Conservation (phyloP, 2,888 invertebrate species). For the Fissipunctia ypsillon region DNA sequence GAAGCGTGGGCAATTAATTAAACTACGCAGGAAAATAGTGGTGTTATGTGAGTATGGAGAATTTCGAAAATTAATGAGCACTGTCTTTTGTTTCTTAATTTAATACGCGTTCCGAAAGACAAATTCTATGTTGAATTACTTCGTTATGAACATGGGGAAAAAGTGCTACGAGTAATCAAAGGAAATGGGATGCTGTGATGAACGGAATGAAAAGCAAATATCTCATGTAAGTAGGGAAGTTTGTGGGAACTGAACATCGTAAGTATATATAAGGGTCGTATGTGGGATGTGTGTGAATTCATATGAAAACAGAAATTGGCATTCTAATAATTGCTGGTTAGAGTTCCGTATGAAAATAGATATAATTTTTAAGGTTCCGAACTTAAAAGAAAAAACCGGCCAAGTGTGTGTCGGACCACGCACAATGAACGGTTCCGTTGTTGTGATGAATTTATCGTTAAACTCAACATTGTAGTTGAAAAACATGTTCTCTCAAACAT, state of each 20-base stretch:
- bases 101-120: constrained; percentile 32
- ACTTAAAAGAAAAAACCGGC: neutral
- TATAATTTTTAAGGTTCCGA: neutral
- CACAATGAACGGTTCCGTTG: too few species aligned
- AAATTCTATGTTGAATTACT: constrained; percentile 54
- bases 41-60: constrained; percentile 35
- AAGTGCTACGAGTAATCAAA: constrained; percentile 42
- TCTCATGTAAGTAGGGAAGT: neutral
- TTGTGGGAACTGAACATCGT: neutral
- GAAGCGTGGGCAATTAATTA: constrained; percentile 24
- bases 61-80: constrained; percentile 50
- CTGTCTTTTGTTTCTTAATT: constrained; percentile 48
- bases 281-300: neutral
- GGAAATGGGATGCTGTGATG: constrained; percentile 45
- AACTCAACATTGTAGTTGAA: too few species aligned
- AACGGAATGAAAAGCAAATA: constrained; percentile 37
- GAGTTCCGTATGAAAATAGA: neutral
- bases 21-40: constrained; percentile 30
- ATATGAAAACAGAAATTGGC: constrained; percentile 2
- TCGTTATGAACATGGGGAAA: constrained; percentile 31
- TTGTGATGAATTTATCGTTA: too few species aligned
- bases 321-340: neutral
- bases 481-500: too few species aligned
- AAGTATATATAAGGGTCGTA: neutral
- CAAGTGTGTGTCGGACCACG: too few species aligned